These are phyloP conservation scores for Micronycteris hirsuta DNA, from an alignment of 2,113 vertebrate genomes.

Conservation along the genomic window DNA sequence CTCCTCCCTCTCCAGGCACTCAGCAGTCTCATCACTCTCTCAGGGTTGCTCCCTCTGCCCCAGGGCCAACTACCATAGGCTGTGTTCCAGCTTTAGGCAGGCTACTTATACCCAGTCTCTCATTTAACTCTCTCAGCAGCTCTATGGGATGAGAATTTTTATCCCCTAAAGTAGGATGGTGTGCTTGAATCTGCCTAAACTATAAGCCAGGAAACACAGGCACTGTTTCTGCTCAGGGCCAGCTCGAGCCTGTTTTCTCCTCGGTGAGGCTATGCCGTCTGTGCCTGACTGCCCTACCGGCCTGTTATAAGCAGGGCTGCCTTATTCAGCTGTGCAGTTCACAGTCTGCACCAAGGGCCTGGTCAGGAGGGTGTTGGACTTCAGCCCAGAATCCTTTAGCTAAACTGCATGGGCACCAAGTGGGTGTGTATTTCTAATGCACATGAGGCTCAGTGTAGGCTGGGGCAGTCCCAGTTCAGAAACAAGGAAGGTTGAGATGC, in stretches of 20 bases:
- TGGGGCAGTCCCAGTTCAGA: not conserved
- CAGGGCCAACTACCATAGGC: too few species aligned
- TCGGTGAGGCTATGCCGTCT: too few species aligned
- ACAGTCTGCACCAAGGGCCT: not conserved
- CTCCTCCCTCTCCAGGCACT: not conserved
- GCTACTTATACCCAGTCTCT: not conserved
- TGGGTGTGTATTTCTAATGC: not conserved
- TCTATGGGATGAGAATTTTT: not conserved
- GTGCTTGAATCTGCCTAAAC: not conserved
- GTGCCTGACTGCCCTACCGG: too few species aligned
- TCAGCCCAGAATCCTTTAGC: not conserved
- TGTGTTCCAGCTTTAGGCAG: not conserved
- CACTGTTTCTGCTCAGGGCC: not conserved
- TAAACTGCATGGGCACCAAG: not conserved
- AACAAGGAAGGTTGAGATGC: not conserved
- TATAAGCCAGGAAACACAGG: not conserved
- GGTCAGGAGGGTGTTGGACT: not conserved
- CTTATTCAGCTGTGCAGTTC: not conserved
- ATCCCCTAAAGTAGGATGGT: fast-evolving
- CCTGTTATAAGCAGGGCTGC: not conserved
- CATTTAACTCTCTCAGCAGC: not conserved
- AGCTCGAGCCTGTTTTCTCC: not conserved
- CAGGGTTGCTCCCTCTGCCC: not conserved
- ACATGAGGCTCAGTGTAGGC: not conserved
- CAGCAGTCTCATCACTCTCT: not conserved